Conservation (phyloP, 1,140 invertebrate genomes). For the Paraescarpia echinospica region DNA sequence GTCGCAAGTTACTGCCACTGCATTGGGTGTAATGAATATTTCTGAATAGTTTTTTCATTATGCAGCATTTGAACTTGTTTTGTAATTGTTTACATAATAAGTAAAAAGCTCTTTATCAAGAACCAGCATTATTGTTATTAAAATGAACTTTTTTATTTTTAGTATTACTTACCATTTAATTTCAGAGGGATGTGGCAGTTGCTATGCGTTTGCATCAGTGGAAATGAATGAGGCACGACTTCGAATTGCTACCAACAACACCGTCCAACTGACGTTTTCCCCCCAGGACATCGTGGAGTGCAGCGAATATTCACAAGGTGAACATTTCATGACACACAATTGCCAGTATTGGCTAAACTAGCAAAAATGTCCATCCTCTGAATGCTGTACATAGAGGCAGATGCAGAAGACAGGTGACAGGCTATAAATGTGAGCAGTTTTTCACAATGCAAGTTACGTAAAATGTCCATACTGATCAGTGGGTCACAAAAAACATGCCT, state of each 20-base stretch:
- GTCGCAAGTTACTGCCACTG: too few relatives aligned
- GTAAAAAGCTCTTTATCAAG: too few relatives aligned
- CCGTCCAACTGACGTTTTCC: conserved; percentile 53
- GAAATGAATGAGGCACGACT: conserved; percentile 60
- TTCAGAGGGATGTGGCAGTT: conserved; percentile 60
- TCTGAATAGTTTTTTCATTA: neutral
- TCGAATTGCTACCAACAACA: conserved; percentile 60
- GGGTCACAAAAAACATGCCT: too few relatives aligned
- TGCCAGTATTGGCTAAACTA: neutral
- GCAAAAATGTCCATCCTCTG: too few relatives aligned
- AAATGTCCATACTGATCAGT: too few relatives aligned
- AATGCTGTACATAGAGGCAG: too few relatives aligned
- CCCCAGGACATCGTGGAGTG: conserved; percentile 64
- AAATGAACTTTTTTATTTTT: neutral
- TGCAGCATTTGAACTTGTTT: neutral
- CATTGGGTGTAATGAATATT: too few relatives aligned
- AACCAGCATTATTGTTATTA: too few relatives aligned
- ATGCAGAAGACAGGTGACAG: too few relatives aligned
- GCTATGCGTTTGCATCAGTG: conserved; percentile 63
- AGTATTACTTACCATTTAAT: neutral
- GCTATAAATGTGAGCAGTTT: too few relatives aligned
- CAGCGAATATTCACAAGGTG: conserved; percentile 32
- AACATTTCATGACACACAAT: neutral
- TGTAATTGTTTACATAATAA: neutral
- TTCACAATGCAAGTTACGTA: too few relatives aligned